phyloP scores from a whole-genome alignment of 23 tunicate species.

The Pegea sp. region DNA sequence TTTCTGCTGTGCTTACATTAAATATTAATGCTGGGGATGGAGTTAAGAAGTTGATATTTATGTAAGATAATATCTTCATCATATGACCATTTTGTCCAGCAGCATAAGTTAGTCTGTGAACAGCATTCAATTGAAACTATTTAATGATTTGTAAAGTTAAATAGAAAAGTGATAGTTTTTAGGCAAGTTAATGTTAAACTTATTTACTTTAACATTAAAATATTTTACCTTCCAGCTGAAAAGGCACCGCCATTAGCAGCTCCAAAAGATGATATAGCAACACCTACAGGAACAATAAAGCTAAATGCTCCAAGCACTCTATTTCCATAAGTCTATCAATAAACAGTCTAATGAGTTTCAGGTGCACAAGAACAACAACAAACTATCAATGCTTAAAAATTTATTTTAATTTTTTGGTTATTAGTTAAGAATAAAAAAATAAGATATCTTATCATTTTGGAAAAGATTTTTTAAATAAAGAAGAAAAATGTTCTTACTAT shows the following conservation, averaged over 20 bases:
- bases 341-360: too few species aligned
- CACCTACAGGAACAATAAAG: constrained; percentile 64
- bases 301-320: constrained; percentile 50
- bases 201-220: background rate
- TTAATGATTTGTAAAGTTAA: background rate
- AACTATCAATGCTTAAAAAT: too few species aligned
- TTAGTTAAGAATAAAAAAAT: too few species aligned
- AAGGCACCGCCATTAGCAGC: constrained; percentile 87
- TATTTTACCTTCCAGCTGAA: constrained; percentile 45
- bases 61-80: background rate
- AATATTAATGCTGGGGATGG: background rate
- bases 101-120: background rate
- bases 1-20: too few species aligned
- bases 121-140: too few species aligned
- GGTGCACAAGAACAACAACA: too few species aligned
- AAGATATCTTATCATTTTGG: too few species aligned
- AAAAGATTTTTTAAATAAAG: too few species aligned
- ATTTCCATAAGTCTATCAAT: constrained; percentile 62
- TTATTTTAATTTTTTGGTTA: too few species aligned
- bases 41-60: background rate
- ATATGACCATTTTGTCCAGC: background rate
- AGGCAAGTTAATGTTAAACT: background rate
- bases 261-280: constrained; percentile 78
- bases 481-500: constrained; percentile 20
- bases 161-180: background rate